A percentile compares a stretch with the other conserved stretches of the same genome.
These are phyloP conservation scores for Synergus japonicus DNA, from an alignment of 2,888 invertebrate species.

Conservation along the genomic window DNA sequence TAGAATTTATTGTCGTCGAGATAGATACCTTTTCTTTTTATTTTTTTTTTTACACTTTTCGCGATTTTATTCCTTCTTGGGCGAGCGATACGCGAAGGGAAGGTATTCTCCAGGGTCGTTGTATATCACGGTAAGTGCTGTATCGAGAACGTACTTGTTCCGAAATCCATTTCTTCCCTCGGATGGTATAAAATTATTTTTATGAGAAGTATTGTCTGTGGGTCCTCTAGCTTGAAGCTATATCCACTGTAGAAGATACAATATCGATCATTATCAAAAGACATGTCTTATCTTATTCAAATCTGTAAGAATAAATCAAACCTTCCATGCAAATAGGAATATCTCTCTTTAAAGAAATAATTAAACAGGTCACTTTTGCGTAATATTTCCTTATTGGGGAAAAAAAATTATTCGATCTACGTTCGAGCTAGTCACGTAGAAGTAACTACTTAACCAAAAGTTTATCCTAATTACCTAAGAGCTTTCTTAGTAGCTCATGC, in stretches of 20 bases:
- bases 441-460: constrained; percentile 19
- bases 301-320: constrained; percentile 14
- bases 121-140: constrained; percentile 12
- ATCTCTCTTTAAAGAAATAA: constrained; percentile 3
- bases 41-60: neutral
- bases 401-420: neutral
- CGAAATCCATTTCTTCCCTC: constrained; percentile 35
- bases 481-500: constrained; percentile 27
- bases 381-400: neutral
- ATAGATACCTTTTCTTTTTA: neutral
- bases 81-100: neutral
- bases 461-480: constrained; percentile 18
- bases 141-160: constrained; percentile 20
- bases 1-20: neutral
- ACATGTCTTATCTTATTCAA: constrained; percentile 22
- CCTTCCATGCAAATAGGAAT: neutral
- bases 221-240: constrained; percentile 12
- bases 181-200: constrained; percentile 33
- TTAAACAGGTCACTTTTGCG: neutral
- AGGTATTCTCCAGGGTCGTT: constrained; percentile 11
- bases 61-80: constrained; percentile 15
- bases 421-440: constrained; percentile 7
- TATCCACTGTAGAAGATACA: constrained; percentile 1
- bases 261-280: constrained; percentile 18
- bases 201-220: constrained; percentile 28